Percentiles rank a stretch among this genome's conserved stretches.
These are phyloP conservation scores for Loris lydekkerianus DNA, from an alignment of 2,797 vertebrate genomes.

Conservation along the genomic window DNA sequence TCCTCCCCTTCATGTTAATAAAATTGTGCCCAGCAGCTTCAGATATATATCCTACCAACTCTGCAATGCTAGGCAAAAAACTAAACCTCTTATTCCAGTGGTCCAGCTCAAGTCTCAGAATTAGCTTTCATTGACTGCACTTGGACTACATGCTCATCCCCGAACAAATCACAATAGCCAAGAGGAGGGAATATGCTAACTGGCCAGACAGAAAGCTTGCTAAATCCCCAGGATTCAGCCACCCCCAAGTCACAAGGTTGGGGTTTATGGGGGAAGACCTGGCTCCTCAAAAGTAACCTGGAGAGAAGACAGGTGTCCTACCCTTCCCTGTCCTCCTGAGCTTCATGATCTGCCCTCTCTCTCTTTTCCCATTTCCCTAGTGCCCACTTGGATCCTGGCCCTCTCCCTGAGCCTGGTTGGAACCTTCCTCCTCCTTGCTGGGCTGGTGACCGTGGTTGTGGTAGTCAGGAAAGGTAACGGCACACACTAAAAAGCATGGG, in stretches of 20 bases:
- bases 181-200: not conserved
- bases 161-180: not conserved
- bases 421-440: slow-evolving; percentile 70
- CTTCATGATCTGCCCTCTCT: not conserved
- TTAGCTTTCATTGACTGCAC: slow-evolving; percentile 13
- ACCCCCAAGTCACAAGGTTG: not conserved
- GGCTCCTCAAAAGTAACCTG: not conserved
- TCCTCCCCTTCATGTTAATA: not conserved
- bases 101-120: not conserved
- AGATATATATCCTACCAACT: not conserved
- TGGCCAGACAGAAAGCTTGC: not conserved
- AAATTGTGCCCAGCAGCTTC: not conserved
- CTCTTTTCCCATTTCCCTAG: slow-evolving; percentile 66
- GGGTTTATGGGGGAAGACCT: no score
- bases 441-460: not conserved
- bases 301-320: not conserved
- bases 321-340: not conserved
- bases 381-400: slow-evolving; percentile 79
- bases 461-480: slow-evolving; percentile 80
- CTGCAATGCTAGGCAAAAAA: not conserved
- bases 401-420: slow-evolving; percentile 68
- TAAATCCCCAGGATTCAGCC: not conserved
- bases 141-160: not conserved
- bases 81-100: not conserved
- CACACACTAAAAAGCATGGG: not conserved